Conservation (phyloP, 2,888 invertebrate species). For the Melitaea athalia region DNA sequence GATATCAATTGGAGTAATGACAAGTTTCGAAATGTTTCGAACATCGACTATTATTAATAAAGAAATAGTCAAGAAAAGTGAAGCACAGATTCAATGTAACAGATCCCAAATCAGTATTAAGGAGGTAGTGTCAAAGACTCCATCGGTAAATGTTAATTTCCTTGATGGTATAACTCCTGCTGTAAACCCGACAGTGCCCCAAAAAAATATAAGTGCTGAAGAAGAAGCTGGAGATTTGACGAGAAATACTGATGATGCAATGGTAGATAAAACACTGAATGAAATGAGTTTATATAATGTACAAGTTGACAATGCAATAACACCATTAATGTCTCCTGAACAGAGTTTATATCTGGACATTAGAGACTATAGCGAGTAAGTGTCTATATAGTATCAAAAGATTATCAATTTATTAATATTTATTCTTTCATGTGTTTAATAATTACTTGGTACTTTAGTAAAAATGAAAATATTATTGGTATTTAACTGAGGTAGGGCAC, state of each 20-base stretch:
- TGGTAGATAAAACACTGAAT: conserved; percentile 71
- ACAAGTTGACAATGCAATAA: conserved; percentile 73
- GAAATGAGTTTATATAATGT: conserved; percentile 75
- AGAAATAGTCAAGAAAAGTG: conserved; percentile 61
- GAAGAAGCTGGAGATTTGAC: conserved; percentile 29
- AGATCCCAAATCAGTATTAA: conserved; percentile 72
- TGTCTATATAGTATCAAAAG: conserved; percentile 29
- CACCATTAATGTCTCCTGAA: conserved; percentile 74
- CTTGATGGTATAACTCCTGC: conserved; percentile 70
- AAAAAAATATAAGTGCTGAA: conserved; percentile 25
- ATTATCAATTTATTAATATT: not conserved
- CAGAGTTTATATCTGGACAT: conserved; percentile 75
- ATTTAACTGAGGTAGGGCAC: too few relatives aligned
- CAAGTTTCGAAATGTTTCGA: conserved; percentile 85
- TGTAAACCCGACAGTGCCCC: conserved; percentile 38
- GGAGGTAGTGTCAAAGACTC: conserved; percentile 60
- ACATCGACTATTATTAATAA: conserved; percentile 76
- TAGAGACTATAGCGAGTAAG: conserved; percentile 77
- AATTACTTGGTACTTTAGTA: too few relatives aligned
- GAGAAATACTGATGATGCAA: conserved; percentile 43
- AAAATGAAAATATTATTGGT: too few relatives aligned
- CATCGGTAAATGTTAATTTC: conserved; percentile 65
- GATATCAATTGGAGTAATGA: conserved; percentile 88
- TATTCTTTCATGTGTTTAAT: not conserved
- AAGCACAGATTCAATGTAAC: conserved; percentile 73